Conservation (phyloP, 2,888 invertebrate genomes). For the Ectropis crepuscularia region DNA sequence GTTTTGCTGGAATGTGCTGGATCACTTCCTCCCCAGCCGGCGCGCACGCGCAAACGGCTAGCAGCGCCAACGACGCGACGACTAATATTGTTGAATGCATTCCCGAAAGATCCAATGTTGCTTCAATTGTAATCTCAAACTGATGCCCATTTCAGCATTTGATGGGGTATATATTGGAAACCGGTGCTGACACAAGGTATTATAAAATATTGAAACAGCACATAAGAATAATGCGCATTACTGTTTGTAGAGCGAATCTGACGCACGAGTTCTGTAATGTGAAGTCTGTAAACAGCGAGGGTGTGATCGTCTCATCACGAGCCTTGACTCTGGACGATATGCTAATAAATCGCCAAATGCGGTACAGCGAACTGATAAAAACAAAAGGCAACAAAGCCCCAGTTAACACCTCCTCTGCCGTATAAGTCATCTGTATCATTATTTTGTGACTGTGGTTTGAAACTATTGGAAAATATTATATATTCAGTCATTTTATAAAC, state of each 20-base stretch:
- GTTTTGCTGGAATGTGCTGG: slow-evolving; percentile 74
- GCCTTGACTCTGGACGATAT: slow-evolving; percentile 54
- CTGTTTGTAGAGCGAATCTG: slow-evolving; percentile 66
- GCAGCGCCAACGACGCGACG: slow-evolving; percentile 76
- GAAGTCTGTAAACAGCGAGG: slow-evolving; percentile 55
- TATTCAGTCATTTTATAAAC: too few relatives aligned
- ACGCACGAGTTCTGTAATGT: slow-evolving; percentile 62
- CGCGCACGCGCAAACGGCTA: slow-evolving; percentile 72
- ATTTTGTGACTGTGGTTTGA: slow-evolving; percentile 27
- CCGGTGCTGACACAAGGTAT: slow-evolving; percentile 66
- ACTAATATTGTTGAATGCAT: slow-evolving; percentile 76
- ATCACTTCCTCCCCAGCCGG: slow-evolving; percentile 71
- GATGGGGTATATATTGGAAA: slow-evolving; percentile 60
- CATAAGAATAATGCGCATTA: slow-evolving; percentile 60
- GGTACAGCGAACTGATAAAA: slow-evolving; percentile 59
- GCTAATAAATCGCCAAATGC: slow-evolving; percentile 66
- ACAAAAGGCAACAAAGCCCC: slow-evolving; percentile 57
- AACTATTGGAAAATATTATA: too few relatives aligned
- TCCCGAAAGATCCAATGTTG: slow-evolving; percentile 76
- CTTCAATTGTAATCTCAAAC: slow-evolving; percentile 51
- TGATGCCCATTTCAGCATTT: slow-evolving; percentile 39
- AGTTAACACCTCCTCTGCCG: slow-evolving; percentile 55
- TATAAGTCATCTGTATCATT: slow-evolving; percentile 44
- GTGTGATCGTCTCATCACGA: slow-evolving; percentile 65
- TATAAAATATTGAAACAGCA: slow-evolving; percentile 65